Conservation (phyloP, 2,113 vertebrate species). For the Ovibos moschatus region DNA sequence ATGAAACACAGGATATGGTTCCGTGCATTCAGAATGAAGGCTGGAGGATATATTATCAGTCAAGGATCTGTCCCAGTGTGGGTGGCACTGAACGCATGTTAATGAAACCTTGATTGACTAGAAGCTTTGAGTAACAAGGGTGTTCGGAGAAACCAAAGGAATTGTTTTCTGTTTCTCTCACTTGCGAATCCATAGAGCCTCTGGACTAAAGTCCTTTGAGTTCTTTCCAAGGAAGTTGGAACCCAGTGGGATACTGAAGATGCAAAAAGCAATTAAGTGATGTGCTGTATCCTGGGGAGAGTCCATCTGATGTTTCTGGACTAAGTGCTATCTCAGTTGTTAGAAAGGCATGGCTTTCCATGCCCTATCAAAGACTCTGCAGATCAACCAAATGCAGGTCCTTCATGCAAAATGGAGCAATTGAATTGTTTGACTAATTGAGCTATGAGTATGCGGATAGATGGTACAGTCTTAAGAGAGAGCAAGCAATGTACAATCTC, state of each 20-base stretch:
- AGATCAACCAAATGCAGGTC: neutral
- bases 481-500: neutral
- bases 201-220: neutral
- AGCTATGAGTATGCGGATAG: neutral
- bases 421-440: neutral
- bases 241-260: neutral
- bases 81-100: neutral
- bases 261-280: neutral
- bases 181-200: neutral
- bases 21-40: rapidly evolving
- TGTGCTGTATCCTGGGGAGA: neutral
- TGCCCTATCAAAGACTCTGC: neutral
- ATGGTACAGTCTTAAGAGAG: neutral
- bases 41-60: neutral
- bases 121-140: neutral
- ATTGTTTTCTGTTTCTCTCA: neutral
- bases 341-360: neutral
- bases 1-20: neutral
- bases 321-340: neutral
- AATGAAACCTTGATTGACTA: neutral
- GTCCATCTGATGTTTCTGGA: neutral
- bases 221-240: neutral
- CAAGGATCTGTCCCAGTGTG: neutral
- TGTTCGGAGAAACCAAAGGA: neutral
- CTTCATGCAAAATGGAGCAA: neutral